Evolutionary conservation across 2,113 vertebrate species (phyloP).

Genomic region (Sclerurus mexicanus): DNA sequence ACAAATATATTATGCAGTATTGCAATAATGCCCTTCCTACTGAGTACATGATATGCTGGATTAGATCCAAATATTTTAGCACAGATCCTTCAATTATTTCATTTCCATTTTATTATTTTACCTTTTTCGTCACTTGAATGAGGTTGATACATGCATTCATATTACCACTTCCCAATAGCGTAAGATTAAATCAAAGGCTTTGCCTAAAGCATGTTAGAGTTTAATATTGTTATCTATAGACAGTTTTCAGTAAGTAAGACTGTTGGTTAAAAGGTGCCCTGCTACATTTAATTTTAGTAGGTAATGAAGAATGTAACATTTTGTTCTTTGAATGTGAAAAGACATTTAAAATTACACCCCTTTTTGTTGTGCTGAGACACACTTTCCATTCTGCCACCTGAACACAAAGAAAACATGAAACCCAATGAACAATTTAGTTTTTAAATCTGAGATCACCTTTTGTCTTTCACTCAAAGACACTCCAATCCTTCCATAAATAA

Average conservation of each 20-base stretch:
- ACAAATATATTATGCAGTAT: neutral
- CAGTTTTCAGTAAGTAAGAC: neutral
- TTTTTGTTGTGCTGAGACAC: slow-evolving; percentile 10
- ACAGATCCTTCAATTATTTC: neutral
- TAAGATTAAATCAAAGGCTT: neutral
- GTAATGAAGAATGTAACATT: slow-evolving; percentile 23
- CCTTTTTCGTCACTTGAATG: neutral
- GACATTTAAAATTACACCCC: neutral
- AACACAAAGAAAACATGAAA: neutral
- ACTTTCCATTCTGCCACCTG: slow-evolving; percentile 13
- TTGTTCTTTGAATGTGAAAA: slow-evolving; percentile 29
- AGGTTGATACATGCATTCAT: neutral
- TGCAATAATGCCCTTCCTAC: neutral
- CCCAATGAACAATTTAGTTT: neutral
- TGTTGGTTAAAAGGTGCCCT: neutral
- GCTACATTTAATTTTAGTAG: slow-evolving; percentile 6
- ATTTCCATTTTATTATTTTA: neutral
- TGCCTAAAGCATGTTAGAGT: neutral
- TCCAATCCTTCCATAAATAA: neutral
- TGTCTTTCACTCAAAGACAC: neutral
- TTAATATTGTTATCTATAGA: neutral
- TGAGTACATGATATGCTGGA: neutral
- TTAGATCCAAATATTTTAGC: neutral
- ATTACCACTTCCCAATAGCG: neutral
- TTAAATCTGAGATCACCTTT: neutral